phyloP scores from a whole-genome alignment of 2,888 invertebrate genomes.

The Trachelus troglodyta region DNA sequence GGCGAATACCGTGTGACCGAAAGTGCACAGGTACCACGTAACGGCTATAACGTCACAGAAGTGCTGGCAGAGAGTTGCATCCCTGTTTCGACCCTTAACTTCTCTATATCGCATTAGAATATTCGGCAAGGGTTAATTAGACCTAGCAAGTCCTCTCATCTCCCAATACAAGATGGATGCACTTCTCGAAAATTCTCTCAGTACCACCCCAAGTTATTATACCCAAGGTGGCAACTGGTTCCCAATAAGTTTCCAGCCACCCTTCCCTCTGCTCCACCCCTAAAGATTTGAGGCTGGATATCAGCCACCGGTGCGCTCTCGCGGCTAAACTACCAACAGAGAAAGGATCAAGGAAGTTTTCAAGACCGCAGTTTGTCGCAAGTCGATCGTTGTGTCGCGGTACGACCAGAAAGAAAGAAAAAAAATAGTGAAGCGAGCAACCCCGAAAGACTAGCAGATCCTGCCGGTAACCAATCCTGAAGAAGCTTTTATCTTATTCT shows the following conservation, averaged over 20 bases:
- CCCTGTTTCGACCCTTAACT: conserved; percentile 30
- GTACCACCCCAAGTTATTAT: not conserved
- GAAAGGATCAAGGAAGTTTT: conserved; percentile 33
- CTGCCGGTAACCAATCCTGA: not conserved
- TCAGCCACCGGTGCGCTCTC: not conserved
- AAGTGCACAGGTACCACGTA: conserved; percentile 30
- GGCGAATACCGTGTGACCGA: conserved; percentile 27
- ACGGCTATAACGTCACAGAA: conserved; percentile 15
- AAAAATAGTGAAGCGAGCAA: conserved; percentile 4
- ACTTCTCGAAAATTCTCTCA: not conserved
- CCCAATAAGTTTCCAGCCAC: not conserved
- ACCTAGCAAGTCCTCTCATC: not conserved
- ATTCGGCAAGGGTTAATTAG: not conserved
- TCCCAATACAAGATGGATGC: not conserved
- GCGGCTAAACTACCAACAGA: conserved; percentile 2
- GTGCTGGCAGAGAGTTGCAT: conserved; percentile 13
- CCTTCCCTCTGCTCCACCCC: not conserved
- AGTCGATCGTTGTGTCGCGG: conserved; percentile 15
- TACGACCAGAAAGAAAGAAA: not conserved
- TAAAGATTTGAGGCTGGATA: not conserved
- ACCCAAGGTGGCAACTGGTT: not conserved
- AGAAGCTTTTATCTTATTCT: conserved; percentile 21
- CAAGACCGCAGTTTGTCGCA: conserved; percentile 39
- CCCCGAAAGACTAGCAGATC: conserved; percentile 10
- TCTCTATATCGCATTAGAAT: conserved; percentile 15